Evolutionary conservation across 2,888 invertebrate species (phyloP), one percentile per base, ranked within the genome.

Genomic region (Cordilura impudica): DNA sequence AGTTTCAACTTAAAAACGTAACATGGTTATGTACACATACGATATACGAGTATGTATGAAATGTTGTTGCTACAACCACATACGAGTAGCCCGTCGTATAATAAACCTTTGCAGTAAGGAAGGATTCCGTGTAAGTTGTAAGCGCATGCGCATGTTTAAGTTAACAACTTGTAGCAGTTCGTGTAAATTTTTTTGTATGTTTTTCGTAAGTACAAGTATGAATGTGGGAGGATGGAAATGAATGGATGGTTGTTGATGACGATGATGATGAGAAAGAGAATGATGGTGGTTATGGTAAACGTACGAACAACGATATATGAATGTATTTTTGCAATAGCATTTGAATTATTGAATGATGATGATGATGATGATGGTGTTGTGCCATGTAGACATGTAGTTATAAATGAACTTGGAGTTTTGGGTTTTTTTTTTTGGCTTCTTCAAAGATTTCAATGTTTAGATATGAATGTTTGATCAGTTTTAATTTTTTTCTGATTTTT

Each of bases 121-220:
- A 54, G 80, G 80, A 77, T 79, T 81, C 73, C 82, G 81, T 81
- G 83, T 82, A 82, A 82, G 81, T 82, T 83, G 83, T 82, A 82
- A 84, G 82, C 83, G 83, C 83, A 83, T 81, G 83, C 83, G 85
- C 87, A 87, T 86, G 87, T 86, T 85, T 85, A 85, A 83, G 84
- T 86, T 86, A 87, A 87, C 87, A 87, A 87, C 86, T 86, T 87
- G 86, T 86, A 80, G 83, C 82, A 82, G 79, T 82, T 82, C 84
- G 81, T 84, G 84, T 84, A 83, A 47, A 31, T 29, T 4, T 61
- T 39, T 23, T 43, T 26, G 0, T 26, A 53, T 60, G 21, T 58
- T 23, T 51, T 49, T 18, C 35, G 47, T 43, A 56, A 12, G 58
- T 63, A 75, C 63, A 71, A 61, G 60, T 29, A 79, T 77, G 82